Evolutionary conservation across 2,888 invertebrate genomes (phyloP).

Genomic region (Invenusta paracnida): DNA sequence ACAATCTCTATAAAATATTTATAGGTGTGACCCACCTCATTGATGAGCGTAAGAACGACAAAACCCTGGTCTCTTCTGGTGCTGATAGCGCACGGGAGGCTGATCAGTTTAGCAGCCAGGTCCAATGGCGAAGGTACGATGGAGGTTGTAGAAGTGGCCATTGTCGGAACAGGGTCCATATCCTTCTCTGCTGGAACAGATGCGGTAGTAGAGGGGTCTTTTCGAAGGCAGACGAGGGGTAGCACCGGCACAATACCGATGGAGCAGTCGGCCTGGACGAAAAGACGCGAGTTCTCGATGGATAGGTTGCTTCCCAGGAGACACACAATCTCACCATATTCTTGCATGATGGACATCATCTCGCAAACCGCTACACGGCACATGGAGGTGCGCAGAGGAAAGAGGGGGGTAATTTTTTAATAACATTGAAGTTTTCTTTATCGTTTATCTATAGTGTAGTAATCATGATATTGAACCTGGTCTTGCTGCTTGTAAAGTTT

Average conservation of each 20-base stretch:
- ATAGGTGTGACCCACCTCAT: conserved; percentile 1
- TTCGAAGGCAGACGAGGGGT: conserved; percentile 30
- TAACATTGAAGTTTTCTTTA: no score
- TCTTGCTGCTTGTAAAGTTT: no score
- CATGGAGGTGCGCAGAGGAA: not conserved
- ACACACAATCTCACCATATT: conserved; percentile 71
- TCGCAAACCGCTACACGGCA: conserved; percentile 70
- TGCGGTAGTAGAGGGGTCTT: not conserved
- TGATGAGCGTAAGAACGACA: not conserved
- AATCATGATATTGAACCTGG: no score
- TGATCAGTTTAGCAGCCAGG: not conserved
- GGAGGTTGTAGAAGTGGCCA: not conserved
- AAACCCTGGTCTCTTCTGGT: not conserved
- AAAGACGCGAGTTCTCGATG: conserved; percentile 34
- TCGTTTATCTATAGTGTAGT: no score
- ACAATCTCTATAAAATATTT: no score
- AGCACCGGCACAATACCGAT: conserved; percentile 35
- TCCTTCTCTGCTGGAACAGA: not conserved
- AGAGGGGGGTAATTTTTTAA: no score
- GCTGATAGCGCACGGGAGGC: not conserved
- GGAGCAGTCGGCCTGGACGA: conserved; percentile 36
- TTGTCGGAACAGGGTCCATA: not conserved
- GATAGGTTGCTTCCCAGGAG: conserved; percentile 37
- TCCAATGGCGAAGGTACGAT: not conserved
- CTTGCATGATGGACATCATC: conserved; percentile 86